Evolutionary conservation across 2,113 vertebrate species (phyloP), one percentile per base, ranked within the genome.

Genomic region (Oenanthe melanoleuca): DNA sequence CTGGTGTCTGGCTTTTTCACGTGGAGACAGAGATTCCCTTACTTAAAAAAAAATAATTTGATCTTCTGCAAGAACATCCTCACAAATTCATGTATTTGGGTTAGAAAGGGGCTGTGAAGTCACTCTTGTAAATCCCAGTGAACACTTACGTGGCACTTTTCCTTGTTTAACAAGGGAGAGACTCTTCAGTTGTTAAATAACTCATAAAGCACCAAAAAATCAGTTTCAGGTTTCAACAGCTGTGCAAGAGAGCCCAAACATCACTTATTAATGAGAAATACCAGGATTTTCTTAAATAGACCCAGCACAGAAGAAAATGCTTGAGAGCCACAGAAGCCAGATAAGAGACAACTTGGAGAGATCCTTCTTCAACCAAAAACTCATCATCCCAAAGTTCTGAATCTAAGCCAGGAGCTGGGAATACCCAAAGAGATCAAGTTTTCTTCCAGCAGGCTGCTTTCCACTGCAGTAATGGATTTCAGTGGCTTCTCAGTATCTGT

Each of bases 1-100:
- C 29, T 3, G 2, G 4, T 9, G 14, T 21, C 52, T 29, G 15
- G 15, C 47, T 59, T 66, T 18, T 42, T 21, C 7, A 4, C 1
- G 1, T 2, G 15, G 19, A 63, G n/a, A 70, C 20, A 71, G 6
- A 1, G 1, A 64, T 40, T 59, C 11, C 26, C 12, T 37, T 8
- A 5, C 33, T 81, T 66, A 11, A 11, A 16, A 3, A 2, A 18
- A 50, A 49, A 14, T 0, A 4, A 15, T n/a, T n/a, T 45, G 3
- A 33, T 56, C 70, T 47, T 26, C 90, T 57, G 24, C n/a, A 61
- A n/a, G 22, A 82, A 49, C 14, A 23, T 18, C 29, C 44, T 64
- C 21, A 28, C 19, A 50, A 47, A 66, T 49, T 4, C 56, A 60
- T 2, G 0, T 9, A 47, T 86, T 59, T 56, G 19, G 42, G 33